These are phyloP conservation scores for Anguilla rostrata DNA, from an alignment of 2,113 vertebrate species.

Conservation along the genomic window DNA sequence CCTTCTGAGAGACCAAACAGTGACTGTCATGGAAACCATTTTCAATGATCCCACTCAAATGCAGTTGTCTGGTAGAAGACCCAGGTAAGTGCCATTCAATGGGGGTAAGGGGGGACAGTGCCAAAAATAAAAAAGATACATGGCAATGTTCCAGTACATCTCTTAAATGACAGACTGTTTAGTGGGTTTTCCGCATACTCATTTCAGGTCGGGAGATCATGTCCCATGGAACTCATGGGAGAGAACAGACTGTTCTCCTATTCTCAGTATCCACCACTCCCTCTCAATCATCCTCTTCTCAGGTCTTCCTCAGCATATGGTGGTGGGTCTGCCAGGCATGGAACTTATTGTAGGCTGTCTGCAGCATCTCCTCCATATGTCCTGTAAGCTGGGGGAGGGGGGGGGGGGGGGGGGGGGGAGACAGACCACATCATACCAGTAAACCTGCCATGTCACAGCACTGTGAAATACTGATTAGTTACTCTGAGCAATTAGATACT, in stretches of 20 bases:
- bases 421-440: neutral
- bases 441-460: too few species aligned
- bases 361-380: conserved; percentile 97
- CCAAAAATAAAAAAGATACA: conserved; percentile 1
- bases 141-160: conserved; percentile 5
- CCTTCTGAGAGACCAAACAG: conserved; percentile 49
- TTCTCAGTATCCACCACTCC: conserved; percentile 28
- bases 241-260: conserved; percentile 37
- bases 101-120: neutral
- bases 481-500: too few species aligned
- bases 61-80: conserved; percentile 33
- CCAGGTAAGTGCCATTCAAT: conserved; percentile 38
- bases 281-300: conserved; percentile 56
- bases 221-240: conserved; percentile 30
- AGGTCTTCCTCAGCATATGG: conserved; percentile 94
- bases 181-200: neutral
- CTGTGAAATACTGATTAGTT: too few species aligned
- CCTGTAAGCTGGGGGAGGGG: conserved; percentile 76
- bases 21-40: conserved; percentile 60
- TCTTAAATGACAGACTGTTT: neutral
- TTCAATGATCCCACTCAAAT: conserved; percentile 32
- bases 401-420: neutral
- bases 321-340: conserved; percentile 93
- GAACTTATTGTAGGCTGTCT: conserved; percentile 93
- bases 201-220: neutral